These are phyloP conservation scores for Phylloscopus trochilus DNA, from an alignment of 2,113 vertebrate genomes.

Conservation along the genomic window DNA sequence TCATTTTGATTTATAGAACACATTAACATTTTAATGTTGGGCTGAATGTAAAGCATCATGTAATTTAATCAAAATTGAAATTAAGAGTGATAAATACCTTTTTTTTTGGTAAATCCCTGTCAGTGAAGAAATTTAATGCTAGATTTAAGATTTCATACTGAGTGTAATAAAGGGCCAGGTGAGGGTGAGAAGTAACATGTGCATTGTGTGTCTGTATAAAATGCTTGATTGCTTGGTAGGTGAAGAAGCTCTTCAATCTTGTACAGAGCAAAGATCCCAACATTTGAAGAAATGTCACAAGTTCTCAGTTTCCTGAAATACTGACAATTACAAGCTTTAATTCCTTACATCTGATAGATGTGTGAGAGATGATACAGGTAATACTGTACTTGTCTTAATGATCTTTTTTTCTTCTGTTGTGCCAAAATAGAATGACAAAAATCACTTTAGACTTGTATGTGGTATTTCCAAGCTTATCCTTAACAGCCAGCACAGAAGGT, in stretches of 20 bases:
- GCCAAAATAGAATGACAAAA: neutral
- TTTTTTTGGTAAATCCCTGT: conserved; percentile 23
- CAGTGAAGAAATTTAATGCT: conserved; percentile 27
- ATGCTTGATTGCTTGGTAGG: conserved; percentile 21
- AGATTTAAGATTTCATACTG: conserved; percentile 42
- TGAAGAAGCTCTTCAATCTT: neutral
- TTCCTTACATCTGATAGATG: neutral
- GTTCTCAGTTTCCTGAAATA: neutral
- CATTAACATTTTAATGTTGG: conserved; percentile 27
- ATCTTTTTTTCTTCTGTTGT: neutral
- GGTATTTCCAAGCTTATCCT: conserved; percentile 66
- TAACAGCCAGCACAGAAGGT: conserved; percentile 87
- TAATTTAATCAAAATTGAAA: neutral
- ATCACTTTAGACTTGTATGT: neutral
- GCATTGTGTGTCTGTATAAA: conserved; percentile 21
- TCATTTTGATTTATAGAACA: conserved; percentile 3
- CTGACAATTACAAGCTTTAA: neutral
- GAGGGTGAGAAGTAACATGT: conserved; percentile 24
- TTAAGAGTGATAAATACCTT: conserved; percentile 24
- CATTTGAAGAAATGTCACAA: neutral
- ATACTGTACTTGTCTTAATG: neutral
- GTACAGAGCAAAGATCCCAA: neutral
- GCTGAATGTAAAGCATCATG: neutral
- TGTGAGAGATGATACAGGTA: neutral
- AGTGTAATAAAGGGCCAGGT: conserved; percentile 41